These are phyloP conservation scores for Heloderma charlesbogerti DNA, from an alignment of 2,113 vertebrate genomes.

Conservation along the genomic window DNA sequence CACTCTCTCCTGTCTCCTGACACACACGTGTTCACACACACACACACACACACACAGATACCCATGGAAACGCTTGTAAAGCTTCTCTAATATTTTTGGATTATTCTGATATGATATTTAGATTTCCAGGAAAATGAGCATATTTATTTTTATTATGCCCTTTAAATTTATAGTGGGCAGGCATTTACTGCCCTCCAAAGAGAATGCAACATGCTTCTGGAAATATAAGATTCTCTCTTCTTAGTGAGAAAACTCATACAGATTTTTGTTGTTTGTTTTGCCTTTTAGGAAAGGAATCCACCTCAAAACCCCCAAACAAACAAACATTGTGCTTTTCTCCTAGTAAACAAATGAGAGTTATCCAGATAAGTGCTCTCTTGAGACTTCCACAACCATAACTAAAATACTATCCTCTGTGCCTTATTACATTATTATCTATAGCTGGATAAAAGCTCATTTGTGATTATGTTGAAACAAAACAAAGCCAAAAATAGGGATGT, in stretches of 20 bases:
- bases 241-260: background rate
- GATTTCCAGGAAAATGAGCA: background rate
- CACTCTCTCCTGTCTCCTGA: background rate
- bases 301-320: background rate
- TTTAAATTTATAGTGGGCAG: background rate
- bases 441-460: background rate
- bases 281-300: background rate
- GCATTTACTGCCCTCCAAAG: background rate
- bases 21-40: background rate
- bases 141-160: background rate
- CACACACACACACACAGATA: background rate
- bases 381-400: background rate
- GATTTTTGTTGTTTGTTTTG: background rate
- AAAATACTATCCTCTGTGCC: background rate
- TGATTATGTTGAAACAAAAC: background rate
- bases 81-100: constrained; percentile 28
- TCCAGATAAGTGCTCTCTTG: background rate
- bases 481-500: background rate
- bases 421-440: background rate
- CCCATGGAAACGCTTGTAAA: constrained; percentile 10
- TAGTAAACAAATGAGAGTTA: background rate
- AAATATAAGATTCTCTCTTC: background rate
- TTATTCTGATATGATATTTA: constrained; percentile 31
- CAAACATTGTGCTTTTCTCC: background rate
- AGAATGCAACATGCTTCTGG: background rate